Evolutionary conservation across 2,888 invertebrate genomes (phyloP).

Genomic region (Drosophila mulleri): DNA sequence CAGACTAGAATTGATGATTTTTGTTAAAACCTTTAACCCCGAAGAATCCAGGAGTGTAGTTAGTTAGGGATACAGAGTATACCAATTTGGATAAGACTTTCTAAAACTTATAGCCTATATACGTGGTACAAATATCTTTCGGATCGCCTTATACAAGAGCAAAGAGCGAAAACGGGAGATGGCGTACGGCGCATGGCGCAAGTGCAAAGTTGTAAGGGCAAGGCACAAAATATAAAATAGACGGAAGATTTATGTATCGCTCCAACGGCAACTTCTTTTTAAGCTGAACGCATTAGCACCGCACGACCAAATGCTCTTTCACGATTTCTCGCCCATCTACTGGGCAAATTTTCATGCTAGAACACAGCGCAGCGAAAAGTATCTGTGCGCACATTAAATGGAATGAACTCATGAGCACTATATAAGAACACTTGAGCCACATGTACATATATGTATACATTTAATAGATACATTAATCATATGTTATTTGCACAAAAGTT

Average conservation of each 20-base stretch:
- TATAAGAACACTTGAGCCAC: constrained; percentile 1
- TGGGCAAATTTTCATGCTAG: neutral
- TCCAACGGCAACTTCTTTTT: neutral
- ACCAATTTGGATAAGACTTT: neutral
- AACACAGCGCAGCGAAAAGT: constrained; percentile 1
- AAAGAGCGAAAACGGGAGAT: neutral
- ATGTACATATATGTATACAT: neutral
- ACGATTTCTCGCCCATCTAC: neutral
- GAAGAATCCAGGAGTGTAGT: neutral
- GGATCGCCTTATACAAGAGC: neutral
- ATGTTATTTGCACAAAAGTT: neutral
- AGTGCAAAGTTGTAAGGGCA: constrained; percentile 5
- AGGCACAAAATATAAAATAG: neutral
- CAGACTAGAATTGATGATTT: neutral
- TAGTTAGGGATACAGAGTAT: neutral
- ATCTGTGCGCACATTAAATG: constrained; percentile 1
- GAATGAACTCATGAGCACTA: neutral
- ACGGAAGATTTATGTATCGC: neutral
- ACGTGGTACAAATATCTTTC: neutral
- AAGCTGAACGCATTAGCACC: neutral
- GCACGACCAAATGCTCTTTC: neutral
- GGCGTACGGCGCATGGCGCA: neutral
- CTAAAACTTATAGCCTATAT: neutral
- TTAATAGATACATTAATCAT: neutral
- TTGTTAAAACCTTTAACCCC: neutral